Percentiles rank a stretch among this genome's conserved stretches.
These are phyloP conservation scores for Maconellicoccus hirsutus DNA, from an alignment of 1,140 invertebrate species.

Conservation along the genomic window DNA sequence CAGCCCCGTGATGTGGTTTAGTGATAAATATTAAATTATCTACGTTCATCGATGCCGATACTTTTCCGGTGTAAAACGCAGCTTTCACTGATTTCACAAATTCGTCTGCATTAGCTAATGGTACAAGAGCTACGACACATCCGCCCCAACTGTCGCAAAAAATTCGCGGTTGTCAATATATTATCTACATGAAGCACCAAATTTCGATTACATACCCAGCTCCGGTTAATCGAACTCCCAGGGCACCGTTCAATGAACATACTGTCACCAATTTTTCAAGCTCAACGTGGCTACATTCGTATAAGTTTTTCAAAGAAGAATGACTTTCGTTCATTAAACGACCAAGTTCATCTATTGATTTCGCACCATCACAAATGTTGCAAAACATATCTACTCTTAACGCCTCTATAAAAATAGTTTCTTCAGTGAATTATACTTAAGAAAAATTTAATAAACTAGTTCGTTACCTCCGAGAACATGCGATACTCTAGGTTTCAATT, in stretches of 20 bases:
- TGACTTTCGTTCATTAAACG: constrained; percentile 83
- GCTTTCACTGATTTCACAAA: constrained; percentile 60
- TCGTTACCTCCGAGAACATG: constrained; percentile 70
- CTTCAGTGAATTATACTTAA: too few relatives aligned
- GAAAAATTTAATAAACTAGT: constrained; percentile 5
- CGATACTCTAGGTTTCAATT: constrained; percentile 66
- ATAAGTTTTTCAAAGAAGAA: constrained; percentile 66
- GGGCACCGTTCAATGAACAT: constrained; percentile 55
- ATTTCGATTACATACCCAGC: constrained; percentile 72
- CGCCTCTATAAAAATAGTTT: constrained; percentile 50
- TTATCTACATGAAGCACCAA: neutral
- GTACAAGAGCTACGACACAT: constrained; percentile 77
- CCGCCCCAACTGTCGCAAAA: constrained; percentile 75
- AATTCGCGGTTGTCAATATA: neutral
- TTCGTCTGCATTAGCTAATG: constrained; percentile 47
- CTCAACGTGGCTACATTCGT: constrained; percentile 87
- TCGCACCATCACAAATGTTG: constrained; percentile 50
- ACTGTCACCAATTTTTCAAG: constrained; percentile 73
- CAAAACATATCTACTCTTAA: constrained; percentile 64
- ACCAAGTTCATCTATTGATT: constrained; percentile 52
- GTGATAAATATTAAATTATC: constrained; percentile 3
- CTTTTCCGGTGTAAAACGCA: constrained; percentile 45
- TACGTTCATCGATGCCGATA: neutral
- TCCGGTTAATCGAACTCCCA: constrained; percentile 84
- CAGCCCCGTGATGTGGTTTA: neutral